These are phyloP conservation scores for Drosophila kokeensis DNA, from an alignment of 2,888 invertebrate species.

Conservation along the genomic window DNA sequence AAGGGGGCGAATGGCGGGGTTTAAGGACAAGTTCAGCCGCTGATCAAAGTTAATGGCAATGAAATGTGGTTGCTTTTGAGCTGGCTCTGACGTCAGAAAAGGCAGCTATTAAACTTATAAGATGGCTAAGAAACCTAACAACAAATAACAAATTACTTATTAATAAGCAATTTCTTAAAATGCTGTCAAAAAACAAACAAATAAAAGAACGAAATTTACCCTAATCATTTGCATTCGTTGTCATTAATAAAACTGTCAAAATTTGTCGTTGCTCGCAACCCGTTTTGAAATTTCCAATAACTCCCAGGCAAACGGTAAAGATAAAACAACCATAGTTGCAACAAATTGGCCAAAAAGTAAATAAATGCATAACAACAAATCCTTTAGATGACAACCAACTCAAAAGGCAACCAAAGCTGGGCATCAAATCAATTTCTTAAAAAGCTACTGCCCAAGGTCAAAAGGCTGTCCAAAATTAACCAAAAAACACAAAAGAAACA, in stretches of 20 bases:
- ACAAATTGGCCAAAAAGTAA: neutral
- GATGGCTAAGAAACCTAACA: neutral
- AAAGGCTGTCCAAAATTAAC: constrained; percentile 25
- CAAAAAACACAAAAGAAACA: neutral
- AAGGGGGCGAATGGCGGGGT: neutral
- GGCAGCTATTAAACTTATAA: neutral
- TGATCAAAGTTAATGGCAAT: constrained; percentile 17
- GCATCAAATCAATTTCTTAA: constrained; percentile 38
- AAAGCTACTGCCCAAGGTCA: constrained; percentile 15
- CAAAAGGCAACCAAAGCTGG: constrained; percentile 34
- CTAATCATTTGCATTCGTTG: constrained; percentile 25
- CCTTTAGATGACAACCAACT: constrained; percentile 47
- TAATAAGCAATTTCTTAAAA: neutral
- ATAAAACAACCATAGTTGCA: no score
- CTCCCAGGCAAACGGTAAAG: constrained; percentile 33
- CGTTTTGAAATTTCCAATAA: constrained; percentile 19
- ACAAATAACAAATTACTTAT: neutral
- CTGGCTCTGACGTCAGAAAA: neutral
- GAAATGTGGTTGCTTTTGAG: constrained; percentile 9
- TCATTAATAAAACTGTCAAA: constrained; percentile 35
- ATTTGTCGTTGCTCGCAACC: constrained; percentile 20
- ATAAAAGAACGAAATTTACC: neutral
- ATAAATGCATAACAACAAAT: neutral
- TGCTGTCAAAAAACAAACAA: neutral
- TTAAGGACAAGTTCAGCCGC: constrained; percentile 21